Conservation (phyloP, 2,888 invertebrate species). For the Lochmaea crataegi region DNA sequence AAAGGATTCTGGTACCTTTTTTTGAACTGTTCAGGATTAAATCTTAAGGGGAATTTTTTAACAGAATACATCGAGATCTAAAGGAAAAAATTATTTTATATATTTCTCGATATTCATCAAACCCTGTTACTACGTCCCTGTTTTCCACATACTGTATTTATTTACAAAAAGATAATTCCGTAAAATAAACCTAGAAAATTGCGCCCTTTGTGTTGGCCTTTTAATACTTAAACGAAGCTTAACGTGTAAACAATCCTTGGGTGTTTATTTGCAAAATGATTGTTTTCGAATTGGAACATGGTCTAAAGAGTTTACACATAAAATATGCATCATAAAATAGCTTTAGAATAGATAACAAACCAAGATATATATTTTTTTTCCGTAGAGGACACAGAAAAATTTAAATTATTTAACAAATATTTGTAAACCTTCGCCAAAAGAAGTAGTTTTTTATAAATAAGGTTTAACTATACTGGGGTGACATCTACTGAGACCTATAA, state of each 20-base stretch:
- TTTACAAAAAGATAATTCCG: constrained; percentile 41
- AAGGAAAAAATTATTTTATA: too few relatives aligned
- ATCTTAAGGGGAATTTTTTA: too few relatives aligned
- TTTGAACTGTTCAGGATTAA: too few relatives aligned
- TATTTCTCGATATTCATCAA: not conserved
- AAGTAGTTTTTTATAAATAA: too few relatives aligned
- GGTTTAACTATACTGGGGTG: too few relatives aligned
- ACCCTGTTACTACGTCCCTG: not conserved
- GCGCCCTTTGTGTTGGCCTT: constrained; percentile 31
- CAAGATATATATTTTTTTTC: not conserved
- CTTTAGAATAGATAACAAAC: not conserved
- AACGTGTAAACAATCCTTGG: constrained; percentile 23
- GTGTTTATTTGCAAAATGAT: constrained; percentile 25
- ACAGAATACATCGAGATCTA: too few relatives aligned
- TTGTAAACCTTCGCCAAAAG: not conserved
- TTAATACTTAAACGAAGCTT: constrained; percentile 32
- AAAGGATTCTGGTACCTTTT: too few relatives aligned
- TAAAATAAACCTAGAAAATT: constrained; percentile 37
- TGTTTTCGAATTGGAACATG: constrained; percentile 13
- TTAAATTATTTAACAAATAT: not conserved
- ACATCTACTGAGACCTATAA: too few relatives aligned
- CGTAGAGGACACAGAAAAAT: too few relatives aligned
- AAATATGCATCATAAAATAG: not conserved
- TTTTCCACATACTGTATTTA: constrained; percentile 25
- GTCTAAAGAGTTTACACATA: constrained; percentile 8